Evolutionary conservation across 2,113 vertebrate genomes (phyloP), one percentile per base, ranked within the genome.

Genomic region (Bostrychus sinensis): DNA sequence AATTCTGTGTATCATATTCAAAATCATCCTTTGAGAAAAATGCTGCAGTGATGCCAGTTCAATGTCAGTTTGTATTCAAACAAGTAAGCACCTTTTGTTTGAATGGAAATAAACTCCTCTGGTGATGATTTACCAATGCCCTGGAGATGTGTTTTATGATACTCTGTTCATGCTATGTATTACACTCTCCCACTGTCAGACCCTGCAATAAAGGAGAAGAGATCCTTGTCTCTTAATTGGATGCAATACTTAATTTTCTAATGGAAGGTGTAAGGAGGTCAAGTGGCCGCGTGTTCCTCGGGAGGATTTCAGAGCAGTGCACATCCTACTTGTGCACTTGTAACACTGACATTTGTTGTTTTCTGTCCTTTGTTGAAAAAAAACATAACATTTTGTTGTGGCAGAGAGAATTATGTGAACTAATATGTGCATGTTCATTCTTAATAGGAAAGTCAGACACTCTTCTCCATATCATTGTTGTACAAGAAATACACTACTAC

Each of bases 141-240:
- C 63, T 45, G 70, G 62, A 68, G 43, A 61, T 63, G 46, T 70
- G 41, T 80, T 75, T 75, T 34, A 17, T 64, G 62, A 79, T 73
- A 68, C 48, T 66, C 16, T 22, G 20, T 62, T 32, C 37, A 61
- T 61, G n/a, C 66, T 73, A 66, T 77, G 65, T 66, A 80, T 84
- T 85, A 54, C 54, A 56, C 70, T 54, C 57, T 62, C 64, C 26
- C 50, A 12, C 60, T 67, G 76, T 59, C 72, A 77, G 81, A 69
- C 66, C 69, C 55, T 53, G 60, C 12, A 10, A 57, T 45, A 62
- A 75, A 81, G 73, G 77, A 74, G 82, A 86, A 83, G 77, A 83
- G 79, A 80, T 75, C 38, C 83, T 81, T 78, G 71, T 83, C 77
- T 71, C 54, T 56, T 84, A 86, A 86, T 89, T 87, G 77, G 73